phyloP scores from a whole-genome alignment of 1,140 invertebrate genomes.

The Brachionus koreanus region DNA sequence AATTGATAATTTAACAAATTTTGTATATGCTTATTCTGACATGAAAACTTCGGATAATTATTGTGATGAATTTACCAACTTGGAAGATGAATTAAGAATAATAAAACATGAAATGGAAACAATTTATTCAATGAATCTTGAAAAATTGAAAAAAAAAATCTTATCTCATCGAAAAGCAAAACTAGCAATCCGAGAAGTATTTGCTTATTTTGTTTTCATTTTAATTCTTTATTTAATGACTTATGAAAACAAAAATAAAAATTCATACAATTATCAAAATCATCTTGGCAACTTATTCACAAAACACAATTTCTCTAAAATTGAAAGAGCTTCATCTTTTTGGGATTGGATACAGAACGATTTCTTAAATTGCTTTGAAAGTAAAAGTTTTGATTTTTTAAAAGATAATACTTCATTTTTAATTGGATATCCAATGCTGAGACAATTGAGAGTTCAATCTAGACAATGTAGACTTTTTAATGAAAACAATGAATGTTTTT shows the following conservation, averaged over 20 bases:
- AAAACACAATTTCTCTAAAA: constrained; percentile 47
- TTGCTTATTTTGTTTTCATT: constrained; percentile 60
- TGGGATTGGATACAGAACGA: neutral
- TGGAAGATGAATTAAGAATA: neutral
- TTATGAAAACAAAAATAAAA: constrained; percentile 58
- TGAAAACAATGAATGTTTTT: neutral
- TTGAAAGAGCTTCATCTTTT: neutral
- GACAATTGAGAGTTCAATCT: constrained; percentile 48
- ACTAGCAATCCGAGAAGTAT: constrained; percentile 58
- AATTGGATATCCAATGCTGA: constrained; percentile 62
- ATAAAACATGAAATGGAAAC: neutral
- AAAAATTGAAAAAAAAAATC: constrained; percentile 46
- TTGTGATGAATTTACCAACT: neutral
- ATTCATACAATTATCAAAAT: constrained; percentile 56
- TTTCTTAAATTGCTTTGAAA: neutral
- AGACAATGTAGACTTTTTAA: neutral
- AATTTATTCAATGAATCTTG: constrained; percentile 48
- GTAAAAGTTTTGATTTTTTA: constrained; percentile 54
- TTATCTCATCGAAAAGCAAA: constrained; percentile 61
- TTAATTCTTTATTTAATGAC: constrained; percentile 60
- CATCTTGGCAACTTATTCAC: constrained; percentile 58
- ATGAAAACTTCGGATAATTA: neutral
- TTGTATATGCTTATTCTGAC: neutral
- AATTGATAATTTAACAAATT: constrained; percentile 19
- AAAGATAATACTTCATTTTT: constrained; percentile 61